Percentiles rank a stretch among this genome's conserved stretches.
Evolutionary conservation across 1,140 invertebrate species (phyloP).

Genomic region (Drosophila funebris): DNA sequence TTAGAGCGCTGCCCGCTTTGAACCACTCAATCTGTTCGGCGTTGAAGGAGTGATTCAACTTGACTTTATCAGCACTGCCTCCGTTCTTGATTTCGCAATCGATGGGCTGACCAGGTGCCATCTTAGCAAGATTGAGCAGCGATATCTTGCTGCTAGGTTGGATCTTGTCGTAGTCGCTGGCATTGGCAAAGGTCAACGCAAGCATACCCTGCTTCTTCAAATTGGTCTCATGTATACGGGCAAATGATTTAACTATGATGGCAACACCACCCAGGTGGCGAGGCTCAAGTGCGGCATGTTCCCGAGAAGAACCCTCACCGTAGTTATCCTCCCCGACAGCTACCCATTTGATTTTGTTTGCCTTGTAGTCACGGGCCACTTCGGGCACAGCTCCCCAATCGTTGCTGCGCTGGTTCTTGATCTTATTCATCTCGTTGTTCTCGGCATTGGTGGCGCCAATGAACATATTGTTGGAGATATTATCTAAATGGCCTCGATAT

Average conservation of each 20-base stretch:
- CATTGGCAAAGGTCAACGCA: conserved; percentile 97
- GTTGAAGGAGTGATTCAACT: conserved; percentile 97
- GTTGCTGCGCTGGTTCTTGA: conserved; percentile 94
- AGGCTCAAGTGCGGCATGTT: conserved; percentile 99
- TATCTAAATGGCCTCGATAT: conserved; percentile 99
- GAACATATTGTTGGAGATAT: conserved; percentile 99
- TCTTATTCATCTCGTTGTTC: conserved; percentile 98
- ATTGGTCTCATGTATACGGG: conserved; percentile 99
- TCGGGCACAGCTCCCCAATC: conserved; percentile 96
- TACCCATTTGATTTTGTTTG: conserved; percentile 94
- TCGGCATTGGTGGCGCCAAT: conserved; percentile 98
- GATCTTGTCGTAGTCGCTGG: conserved; percentile 98
- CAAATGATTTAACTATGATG: conserved; percentile 99
- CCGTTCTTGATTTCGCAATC: conserved; percentile 96
- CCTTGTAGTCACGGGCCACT: conserved; percentile 97
- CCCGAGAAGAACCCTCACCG: conserved; percentile 95
- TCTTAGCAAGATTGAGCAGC: conserved; percentile 91
- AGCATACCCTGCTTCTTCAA: conserved; percentile 99
- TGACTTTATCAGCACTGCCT: conserved; percentile 92
- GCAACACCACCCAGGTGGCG: conserved; percentile 95
- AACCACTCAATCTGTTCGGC: conserved; percentile 99
- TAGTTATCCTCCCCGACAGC: conserved; percentile 99
- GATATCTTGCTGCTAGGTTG: conserved; percentile 96
- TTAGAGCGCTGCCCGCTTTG: conserved; percentile 98
- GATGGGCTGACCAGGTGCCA: conserved; percentile 96